Conservation (phyloP, 2,113 vertebrate species). For the Tetrao urogallus region DNA sequence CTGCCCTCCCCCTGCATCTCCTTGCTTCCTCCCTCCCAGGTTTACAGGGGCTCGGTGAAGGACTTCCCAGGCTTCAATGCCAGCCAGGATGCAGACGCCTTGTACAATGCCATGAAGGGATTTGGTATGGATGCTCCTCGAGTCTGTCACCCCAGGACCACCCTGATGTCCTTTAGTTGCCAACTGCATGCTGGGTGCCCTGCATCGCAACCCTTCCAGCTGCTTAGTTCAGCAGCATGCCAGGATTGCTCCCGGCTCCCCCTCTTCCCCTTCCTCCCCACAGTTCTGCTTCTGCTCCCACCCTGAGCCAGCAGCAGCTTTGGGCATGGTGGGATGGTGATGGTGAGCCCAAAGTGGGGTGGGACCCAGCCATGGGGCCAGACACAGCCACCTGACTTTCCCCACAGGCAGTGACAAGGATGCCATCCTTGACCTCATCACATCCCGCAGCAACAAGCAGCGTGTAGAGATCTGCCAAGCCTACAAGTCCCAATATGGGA, state of each 20-base stretch:
- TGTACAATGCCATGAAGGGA: conserved; percentile 97
- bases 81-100: conserved; percentile 85
- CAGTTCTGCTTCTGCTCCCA: not conserved
- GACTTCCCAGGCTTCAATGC: conserved; percentile 86
- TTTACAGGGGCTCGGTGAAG: conserved; percentile 89
- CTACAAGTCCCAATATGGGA: conserved; percentile 92
- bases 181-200: not conserved
- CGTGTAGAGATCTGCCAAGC: conserved; percentile 86
- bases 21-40: conserved; percentile 71
- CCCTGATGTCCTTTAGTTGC: not conserved
- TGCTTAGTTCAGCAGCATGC: not conserved
- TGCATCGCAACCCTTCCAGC: not conserved
- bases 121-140: conserved; percentile 81
- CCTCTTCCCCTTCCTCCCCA: not conserved
- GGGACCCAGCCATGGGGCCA: not conserved
- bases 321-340: not conserved
- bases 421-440: conserved; percentile 92
- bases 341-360: not conserved
- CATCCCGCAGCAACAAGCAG: conserved; percentile 90
- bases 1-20: not conserved
- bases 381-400: not conserved
- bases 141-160: accelerated
- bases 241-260: not conserved
- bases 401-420: conserved; percentile 94
- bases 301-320: not conserved